Evolutionary conservation across 2,797 vertebrate species (phyloP), one percentile per base, ranked within the genome.

Genomic region (Sebastes jordani): DNA sequence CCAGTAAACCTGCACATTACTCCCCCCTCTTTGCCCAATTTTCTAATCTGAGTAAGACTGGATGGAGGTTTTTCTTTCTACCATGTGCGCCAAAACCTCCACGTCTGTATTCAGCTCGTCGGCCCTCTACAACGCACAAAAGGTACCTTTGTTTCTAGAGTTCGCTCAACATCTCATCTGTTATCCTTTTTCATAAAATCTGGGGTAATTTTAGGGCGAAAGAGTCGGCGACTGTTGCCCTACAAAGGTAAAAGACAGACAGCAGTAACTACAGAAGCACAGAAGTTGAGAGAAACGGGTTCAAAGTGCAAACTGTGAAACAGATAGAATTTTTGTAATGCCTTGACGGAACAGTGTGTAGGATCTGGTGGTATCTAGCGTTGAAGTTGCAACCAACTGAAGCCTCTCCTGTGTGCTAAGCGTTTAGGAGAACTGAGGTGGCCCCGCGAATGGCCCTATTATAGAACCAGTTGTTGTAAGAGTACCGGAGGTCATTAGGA

Each of bases 1-100:
- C 91, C 91, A 84, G 92, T 91, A 95, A 94, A 89, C 81, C 81
- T 58, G 69, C 82, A 82, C 85, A 77, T 89, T 88, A 85, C 89
- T 83, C 86, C 86, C 74, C 74, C 92, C 85, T 85, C 82, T 84
- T 54, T 82, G 71, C 77, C 76, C 74, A 90, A 87, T 91, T 93
- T 93, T 89, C 90, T 91, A 90, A 94, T 92, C 91, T 88, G 85
- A 88, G 88, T 74, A 76, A 82, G 83, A 87, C 80, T 78, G 78
- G 78, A 20, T 71, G 85, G 82, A 85, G 70, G 64, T 80, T 93
- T 93, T 89, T 84, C 68, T 82, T 78, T 81, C 82, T 88, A 74
- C 82, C 74, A 38, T 84, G 78, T 82, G 82, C 25, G 27, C 54
- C 75, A 83, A 86, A 85, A 65, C 59, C 52, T 49, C 76, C 55